These are phyloP conservation scores for Notodonta ziczac DNA, from an alignment of 2,888 invertebrate genomes.

Conservation along the genomic window DNA sequence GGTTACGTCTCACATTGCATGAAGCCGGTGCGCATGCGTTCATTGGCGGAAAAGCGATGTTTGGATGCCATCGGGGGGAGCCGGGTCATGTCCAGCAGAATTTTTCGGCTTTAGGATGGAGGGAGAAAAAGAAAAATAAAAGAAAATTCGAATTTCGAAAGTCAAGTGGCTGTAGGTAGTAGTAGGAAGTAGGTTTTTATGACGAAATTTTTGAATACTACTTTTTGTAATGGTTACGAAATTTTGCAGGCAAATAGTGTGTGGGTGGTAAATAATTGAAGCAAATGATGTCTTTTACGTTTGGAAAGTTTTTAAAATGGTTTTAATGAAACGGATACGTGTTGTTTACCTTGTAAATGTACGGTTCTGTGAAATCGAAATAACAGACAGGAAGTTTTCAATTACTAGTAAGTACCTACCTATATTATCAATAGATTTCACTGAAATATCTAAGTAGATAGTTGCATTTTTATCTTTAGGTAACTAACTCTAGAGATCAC, in stretches of 20 bases:
- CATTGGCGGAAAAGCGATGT: too few relatives aligned
- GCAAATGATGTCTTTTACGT: background rate
- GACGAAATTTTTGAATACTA: too few relatives aligned
- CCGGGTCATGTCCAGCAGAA: too few relatives aligned
- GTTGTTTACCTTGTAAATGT: conserved; percentile 8
- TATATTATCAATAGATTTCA: conserved; percentile 5
- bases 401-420: background rate
- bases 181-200: too few relatives aligned
- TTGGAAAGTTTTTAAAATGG: conserved; percentile 3
- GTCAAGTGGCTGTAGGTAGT: too few relatives aligned
- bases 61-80: too few relatives aligned
- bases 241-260: background rate
- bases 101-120: too few relatives aligned
- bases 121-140: too few relatives aligned
- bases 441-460: background rate
- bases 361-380: conserved; percentile 5
- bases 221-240: background rate
- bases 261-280: background rate
- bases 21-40: too few relatives aligned
- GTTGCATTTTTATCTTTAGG: background rate
- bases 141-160: too few relatives aligned
- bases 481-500: too few relatives aligned
- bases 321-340: conserved; percentile 2
- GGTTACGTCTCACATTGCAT: too few relatives aligned
- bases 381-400: conserved; percentile 6